Evolutionary conservation across 2,888 invertebrate species (phyloP).

Genomic region (Tridacna gigas): DNA sequence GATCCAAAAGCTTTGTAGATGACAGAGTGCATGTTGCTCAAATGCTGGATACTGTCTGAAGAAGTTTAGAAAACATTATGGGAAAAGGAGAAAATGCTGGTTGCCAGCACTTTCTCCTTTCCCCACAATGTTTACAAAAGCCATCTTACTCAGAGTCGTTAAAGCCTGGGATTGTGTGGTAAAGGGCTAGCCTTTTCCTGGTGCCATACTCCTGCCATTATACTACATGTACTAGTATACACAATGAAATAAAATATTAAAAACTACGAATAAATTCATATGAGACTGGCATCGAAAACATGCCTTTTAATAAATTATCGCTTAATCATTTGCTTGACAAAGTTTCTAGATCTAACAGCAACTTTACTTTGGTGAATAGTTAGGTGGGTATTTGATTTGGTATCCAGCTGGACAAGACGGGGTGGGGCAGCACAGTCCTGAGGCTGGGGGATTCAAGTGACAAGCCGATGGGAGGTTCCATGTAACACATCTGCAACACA

Average conservation of each 20-base stretch:
- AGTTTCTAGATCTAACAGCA: not conserved
- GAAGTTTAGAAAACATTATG: too few relatives aligned
- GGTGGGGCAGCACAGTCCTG: conserved; percentile 68
- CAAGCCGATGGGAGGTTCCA: conserved; percentile 64
- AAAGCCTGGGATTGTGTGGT: too few relatives aligned
- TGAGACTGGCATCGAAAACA: not conserved
- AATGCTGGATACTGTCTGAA: too few relatives aligned
- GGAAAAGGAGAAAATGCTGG: too few relatives aligned
- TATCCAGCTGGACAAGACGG: conserved; percentile 68
- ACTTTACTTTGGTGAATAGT: conserved; percentile 34
- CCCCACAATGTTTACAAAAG: too few relatives aligned
- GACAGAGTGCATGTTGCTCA: too few relatives aligned
- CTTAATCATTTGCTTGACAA: not conserved
- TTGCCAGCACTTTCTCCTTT: too few relatives aligned
- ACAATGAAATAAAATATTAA: not conserved
- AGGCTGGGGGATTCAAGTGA: conserved; percentile 59
- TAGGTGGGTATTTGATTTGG: conserved; percentile 62
- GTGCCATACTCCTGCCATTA: too few relatives aligned
- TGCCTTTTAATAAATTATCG: conserved; percentile 16
- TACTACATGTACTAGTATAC: too few relatives aligned
- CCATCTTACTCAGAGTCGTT: too few relatives aligned
- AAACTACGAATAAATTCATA: not conserved
- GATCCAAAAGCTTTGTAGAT: too few relatives aligned
- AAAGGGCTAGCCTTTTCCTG: too few relatives aligned
- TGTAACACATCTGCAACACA: conserved; percentile 60